phyloP scores from a whole-genome alignment of 2,888 invertebrate genomes.

The Pristionchus maxplancki region DNA sequence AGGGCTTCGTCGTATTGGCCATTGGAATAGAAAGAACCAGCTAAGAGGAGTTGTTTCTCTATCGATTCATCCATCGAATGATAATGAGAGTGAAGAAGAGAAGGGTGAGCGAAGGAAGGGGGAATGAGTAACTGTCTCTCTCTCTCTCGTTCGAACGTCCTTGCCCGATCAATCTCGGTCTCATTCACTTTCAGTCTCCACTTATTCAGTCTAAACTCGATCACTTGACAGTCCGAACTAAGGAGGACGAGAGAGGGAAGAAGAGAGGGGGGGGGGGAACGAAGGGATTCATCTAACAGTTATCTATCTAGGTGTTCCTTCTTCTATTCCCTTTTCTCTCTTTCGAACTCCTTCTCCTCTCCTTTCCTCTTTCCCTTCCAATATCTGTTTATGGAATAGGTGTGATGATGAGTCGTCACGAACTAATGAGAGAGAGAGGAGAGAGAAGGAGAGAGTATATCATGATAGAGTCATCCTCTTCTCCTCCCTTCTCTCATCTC shows the following conservation, averaged over 20 bases:
- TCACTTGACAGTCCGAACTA: slow-evolving; percentile 17
- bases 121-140: slow-evolving; percentile 40
- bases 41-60: slow-evolving; percentile 6
- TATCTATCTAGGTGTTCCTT: not conserved
- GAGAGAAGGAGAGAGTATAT: slow-evolving; percentile 22
- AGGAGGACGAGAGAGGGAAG: slow-evolving; percentile 10
- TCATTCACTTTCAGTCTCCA: slow-evolving; percentile 43
- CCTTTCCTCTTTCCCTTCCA: not conserved
- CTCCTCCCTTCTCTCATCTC: slow-evolving; percentile 39
- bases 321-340: not conserved
- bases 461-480: slow-evolving; percentile 40
- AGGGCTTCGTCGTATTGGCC: slow-evolving; percentile 44
- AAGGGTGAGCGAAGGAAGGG: slow-evolving; percentile 16
- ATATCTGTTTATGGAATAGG: slow-evolving; percentile 19
- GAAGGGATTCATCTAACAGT: not conserved
- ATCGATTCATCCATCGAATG: slow-evolving; percentile 38
- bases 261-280: not conserved
- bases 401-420: not conserved
- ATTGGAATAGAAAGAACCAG: slow-evolving; percentile 18
- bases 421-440: not conserved
- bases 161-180: slow-evolving; percentile 4
- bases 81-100: slow-evolving; percentile 1
- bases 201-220: slow-evolving; percentile 44
- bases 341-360: not conserved
- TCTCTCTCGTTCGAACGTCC: not conserved